Evolutionary conservation across 1,140 invertebrate genomes (phyloP), one percentile per base, ranked within the genome.

Genomic region (Euwallacea fornicatus): DNA sequence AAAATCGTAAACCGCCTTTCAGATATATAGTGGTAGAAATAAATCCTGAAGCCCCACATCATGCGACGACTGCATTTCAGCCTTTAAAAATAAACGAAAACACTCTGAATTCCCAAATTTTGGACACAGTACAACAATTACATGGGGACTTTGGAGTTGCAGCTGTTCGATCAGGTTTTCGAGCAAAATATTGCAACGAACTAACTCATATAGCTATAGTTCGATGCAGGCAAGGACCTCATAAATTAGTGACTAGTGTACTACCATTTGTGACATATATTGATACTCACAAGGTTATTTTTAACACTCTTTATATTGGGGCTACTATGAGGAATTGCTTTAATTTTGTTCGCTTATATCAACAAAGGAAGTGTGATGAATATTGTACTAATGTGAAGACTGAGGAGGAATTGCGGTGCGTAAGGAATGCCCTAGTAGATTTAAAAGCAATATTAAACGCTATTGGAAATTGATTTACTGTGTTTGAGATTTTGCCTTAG

Each of bases 251-350:
- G 7, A 83, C 88, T 0, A 89, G 87, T 75, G 82, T 84, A 66
- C 79, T 93, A 73, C 90, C 91, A 42, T 83, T 87, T 72, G 85
- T 93, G 55, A 89, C 83, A 46, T 81, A 86, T 76, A 82, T 93
- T 50, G 87, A 85, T 13, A 85, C 86, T 43, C 83, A 86, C 66
- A 78, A 83, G n/a, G 87, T 90, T 1, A 82, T 78, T 58, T 76
- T 91, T 42, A 86, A 85, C 62, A 91, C 87, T 50, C 79, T 92
- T 13, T 91, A 92, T 77, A 83, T 87, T 1, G 90, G 91, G 55
- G 91, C 90, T n/a, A 91, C 91, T 9, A 83, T 93, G 21, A 90
- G 88, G 79, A 88, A 93, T 64, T 91, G 91, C 82, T 92, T 90
- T 78, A 85, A 87, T 74, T 91, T 90, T 78, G 86, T 93, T 58